Evolutionary conservation across 2,888 invertebrate genomes (phyloP).

Genomic region (Polydrusus tereticollis): DNA sequence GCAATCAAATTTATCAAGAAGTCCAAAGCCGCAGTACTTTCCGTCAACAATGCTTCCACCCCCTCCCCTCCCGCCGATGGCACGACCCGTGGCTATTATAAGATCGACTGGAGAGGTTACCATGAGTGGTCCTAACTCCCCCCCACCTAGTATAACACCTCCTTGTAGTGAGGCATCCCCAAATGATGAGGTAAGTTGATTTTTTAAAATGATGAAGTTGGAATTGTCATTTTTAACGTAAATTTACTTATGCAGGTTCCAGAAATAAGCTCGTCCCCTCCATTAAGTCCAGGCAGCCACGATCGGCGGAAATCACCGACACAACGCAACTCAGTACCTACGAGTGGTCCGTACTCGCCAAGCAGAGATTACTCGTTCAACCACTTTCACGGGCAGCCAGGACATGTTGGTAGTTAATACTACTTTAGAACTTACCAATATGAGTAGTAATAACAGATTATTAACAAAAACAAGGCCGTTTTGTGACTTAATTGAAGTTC

Average conservation of each 20-base stretch:
- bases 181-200: conserved; percentile 60
- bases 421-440: conserved; percentile 24
- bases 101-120: conserved; percentile 81
- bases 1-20: conserved; percentile 72
- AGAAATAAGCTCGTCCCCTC: conserved; percentile 65
- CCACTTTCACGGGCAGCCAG: conserved; percentile 93
- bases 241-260: too few relatives aligned
- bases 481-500: too few relatives aligned
- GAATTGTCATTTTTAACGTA: too few relatives aligned
- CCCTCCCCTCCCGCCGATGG: conserved; percentile 95
- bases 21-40: conserved; percentile 87
- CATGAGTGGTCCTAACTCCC: conserved; percentile 73
- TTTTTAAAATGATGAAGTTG: too few relatives aligned
- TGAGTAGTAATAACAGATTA: neutral
- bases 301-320: conserved; percentile 63
- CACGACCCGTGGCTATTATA: conserved; percentile 95
- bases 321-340: conserved; percentile 62
- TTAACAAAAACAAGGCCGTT: too few relatives aligned
- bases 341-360: conserved; percentile 63
- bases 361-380: conserved; percentile 81
- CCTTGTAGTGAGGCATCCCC: conserved; percentile 67
- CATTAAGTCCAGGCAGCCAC: conserved; percentile 65
- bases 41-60: conserved; percentile 95
- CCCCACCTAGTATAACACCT: conserved; percentile 74
- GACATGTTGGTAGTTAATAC: conserved; percentile 76